Evolutionary conservation across 2,888 invertebrate species (phyloP), one percentile per base, ranked within the genome.

Genomic region (Tortricodes alternella): DNA sequence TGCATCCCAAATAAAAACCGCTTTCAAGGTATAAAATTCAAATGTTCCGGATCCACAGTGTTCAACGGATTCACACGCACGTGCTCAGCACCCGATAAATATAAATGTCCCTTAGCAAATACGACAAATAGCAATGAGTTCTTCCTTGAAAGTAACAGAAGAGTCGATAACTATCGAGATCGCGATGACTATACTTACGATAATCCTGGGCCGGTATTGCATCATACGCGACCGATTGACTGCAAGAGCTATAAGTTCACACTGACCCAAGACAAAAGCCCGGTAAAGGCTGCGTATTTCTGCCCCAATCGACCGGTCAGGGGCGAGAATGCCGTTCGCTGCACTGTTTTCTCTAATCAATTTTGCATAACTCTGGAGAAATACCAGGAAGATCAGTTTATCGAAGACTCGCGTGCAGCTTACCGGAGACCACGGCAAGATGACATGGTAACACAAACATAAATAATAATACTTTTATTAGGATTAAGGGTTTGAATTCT

Each of bases 221-320:
- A 61, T 4, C 65, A 65, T 11, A 62, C 66, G 2, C 67, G 70
- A 11, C 77, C 86, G 0, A 83, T 89, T 23, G 89, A 89, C 59
- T 90, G 90, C 62, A 89, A 88, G 62, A 85, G 83, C 62, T 90
- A 90, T 58, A 90, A 87, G 55, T 85, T 91, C 21, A 71, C 80
- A 13, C 81, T 89, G 13, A 85, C 83, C 0, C 79, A 85, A 64
- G 83, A 81, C 9, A 68, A 72, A 4, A 70, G 68, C 4, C 82
- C 86, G 0, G 74, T 68, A 1, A 76, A 74, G 7, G 87, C 80
- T 1, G 82, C 87, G 0, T 89, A 81, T 62, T 89, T 90, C 66
- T 90, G 89, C 50, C 89, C 89, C 0, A 70, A 80, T 1, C 72
- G 77, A 2, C 87, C 89, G 0, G 70, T 78, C 0, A 65, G 60